phyloP scores from a whole-genome alignment of 2,888 invertebrate species.

The Drosophila austrosaltans region DNA sequence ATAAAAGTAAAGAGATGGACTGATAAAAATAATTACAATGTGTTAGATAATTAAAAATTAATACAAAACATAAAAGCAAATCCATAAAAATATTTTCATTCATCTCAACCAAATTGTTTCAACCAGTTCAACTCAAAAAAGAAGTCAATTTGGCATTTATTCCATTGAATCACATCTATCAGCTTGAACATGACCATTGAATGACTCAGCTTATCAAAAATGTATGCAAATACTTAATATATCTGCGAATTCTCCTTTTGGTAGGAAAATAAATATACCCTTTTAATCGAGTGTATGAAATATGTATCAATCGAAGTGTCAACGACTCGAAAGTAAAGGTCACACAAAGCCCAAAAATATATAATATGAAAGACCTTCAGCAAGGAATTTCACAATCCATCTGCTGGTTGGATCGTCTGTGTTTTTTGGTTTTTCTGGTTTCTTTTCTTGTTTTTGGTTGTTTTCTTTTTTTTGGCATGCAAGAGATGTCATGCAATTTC shows the following conservation, averaged over 20 bases:
- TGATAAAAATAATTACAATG: no score
- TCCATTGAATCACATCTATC: neutral
- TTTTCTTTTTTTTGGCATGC: constrained; percentile 59
- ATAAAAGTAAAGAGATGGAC: no score
- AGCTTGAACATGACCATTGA: neutral
- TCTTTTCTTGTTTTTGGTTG: neutral
- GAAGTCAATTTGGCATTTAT: no score
- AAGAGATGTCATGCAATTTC: constrained; percentile 60
- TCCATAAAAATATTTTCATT: no score
- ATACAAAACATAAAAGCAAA: no score
- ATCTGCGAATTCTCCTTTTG: neutral
- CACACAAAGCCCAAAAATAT: constrained; percentile 40
- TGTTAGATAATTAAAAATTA: no score
- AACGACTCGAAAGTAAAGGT: constrained; percentile 73
- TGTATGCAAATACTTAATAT: neutral
- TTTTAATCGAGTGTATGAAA: neutral
- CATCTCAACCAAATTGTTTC: no score
- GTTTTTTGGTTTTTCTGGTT: neutral
- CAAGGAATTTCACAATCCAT: constrained; percentile 66
- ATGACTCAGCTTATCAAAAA: neutral
- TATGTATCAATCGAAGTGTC: constrained; percentile 47
- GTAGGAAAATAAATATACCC: neutral
- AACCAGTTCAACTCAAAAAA: no score
- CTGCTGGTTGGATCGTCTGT: neutral
- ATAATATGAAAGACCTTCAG: constrained; percentile 47